Conservation (phyloP, 2,113 vertebrate genomes). For the Xiphias gladius region DNA sequence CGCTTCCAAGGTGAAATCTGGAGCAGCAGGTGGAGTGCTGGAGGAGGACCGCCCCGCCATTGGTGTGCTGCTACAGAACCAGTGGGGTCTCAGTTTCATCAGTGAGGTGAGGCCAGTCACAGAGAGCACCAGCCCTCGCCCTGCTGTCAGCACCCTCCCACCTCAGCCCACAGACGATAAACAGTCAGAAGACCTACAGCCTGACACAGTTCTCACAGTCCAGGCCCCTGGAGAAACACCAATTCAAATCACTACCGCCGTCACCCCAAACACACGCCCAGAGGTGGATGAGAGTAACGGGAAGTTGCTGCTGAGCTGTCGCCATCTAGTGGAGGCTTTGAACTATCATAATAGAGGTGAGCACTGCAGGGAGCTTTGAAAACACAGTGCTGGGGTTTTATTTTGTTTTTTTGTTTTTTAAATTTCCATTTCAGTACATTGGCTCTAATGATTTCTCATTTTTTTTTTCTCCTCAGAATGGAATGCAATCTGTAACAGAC, state of each 20-base stretch:
- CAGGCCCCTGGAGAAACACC: conserved; percentile 47
- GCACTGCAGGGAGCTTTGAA: fast-evolving
- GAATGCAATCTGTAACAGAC: conserved; percentile 82
- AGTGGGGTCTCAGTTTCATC: conserved; percentile 91
- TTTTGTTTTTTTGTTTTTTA: neutral
- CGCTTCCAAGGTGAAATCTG: conserved; percentile 90
- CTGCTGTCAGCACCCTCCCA: conserved; percentile 9
- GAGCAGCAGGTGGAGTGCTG: conserved; percentile 67
- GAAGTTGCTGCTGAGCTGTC: conserved; percentile 84
- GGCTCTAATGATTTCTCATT: neutral
- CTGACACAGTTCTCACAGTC: conserved; percentile 27
- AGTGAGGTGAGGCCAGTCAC: conserved; percentile 78
- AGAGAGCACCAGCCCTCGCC: conserved; percentile 41
- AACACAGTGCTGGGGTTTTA: fast-evolving
- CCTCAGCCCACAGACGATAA: conserved; percentile 50
- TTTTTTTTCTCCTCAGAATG: conserved; percentile 80
- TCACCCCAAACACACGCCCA: conserved; percentile 27
- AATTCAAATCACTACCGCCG: conserved; percentile 30
- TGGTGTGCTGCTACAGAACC: conserved; percentile 88
- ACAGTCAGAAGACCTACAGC: conserved; percentile 40
- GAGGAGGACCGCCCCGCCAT: conserved; percentile 85
- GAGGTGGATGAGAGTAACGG: conserved; percentile 72
- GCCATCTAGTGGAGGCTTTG: conserved; percentile 84
- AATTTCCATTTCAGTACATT: neutral
- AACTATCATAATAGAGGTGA: conserved; percentile 85